Evolutionary conservation across 1,140 invertebrate genomes (phyloP).

Genomic region (Aphaenogaster rudis): DNA sequence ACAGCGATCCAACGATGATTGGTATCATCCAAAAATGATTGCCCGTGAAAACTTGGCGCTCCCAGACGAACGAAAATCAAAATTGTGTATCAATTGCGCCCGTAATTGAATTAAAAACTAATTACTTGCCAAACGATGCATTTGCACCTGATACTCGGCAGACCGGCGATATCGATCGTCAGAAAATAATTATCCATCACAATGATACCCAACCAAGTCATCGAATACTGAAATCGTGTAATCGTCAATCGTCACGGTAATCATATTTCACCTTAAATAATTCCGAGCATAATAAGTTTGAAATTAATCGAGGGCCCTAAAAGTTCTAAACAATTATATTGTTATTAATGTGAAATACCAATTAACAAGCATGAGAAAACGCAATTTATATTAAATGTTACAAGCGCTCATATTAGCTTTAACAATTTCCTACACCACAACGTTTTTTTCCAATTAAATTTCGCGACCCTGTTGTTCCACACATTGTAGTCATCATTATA

Average conservation of each 20-base stretch:
- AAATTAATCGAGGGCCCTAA: constrained; percentile 50
- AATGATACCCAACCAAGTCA: constrained; percentile 54
- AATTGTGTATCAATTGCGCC: constrained; percentile 61
- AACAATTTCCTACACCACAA: constrained; percentile 31
- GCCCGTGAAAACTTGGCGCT: constrained; percentile 55
- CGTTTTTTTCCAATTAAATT: constrained; percentile 37
- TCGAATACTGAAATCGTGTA: constrained; percentile 52
- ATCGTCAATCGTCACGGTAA: constrained; percentile 43
- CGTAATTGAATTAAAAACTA: constrained; percentile 63
- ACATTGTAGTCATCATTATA: not conserved
- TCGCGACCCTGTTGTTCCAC: constrained; percentile 5
- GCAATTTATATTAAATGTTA: constrained; percentile 49
- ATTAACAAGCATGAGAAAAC: constrained; percentile 44
- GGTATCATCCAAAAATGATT: constrained; percentile 64
- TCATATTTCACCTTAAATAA: constrained; percentile 49
- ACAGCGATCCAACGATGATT: constrained; percentile 46
- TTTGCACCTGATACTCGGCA: constrained; percentile 53
- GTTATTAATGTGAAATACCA: constrained; percentile 44
- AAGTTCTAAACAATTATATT: constrained; percentile 62
- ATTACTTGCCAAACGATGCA: constrained; percentile 60
- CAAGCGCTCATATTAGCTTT: constrained; percentile 28
- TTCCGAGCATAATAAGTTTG: constrained; percentile 35
- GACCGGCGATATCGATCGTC: constrained; percentile 37
- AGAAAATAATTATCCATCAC: constrained; percentile 55
- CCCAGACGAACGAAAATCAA: constrained; percentile 57